Base-by-base conservation (phyloP, 1,140 invertebrate species). In the Physella acuta region DNA sequence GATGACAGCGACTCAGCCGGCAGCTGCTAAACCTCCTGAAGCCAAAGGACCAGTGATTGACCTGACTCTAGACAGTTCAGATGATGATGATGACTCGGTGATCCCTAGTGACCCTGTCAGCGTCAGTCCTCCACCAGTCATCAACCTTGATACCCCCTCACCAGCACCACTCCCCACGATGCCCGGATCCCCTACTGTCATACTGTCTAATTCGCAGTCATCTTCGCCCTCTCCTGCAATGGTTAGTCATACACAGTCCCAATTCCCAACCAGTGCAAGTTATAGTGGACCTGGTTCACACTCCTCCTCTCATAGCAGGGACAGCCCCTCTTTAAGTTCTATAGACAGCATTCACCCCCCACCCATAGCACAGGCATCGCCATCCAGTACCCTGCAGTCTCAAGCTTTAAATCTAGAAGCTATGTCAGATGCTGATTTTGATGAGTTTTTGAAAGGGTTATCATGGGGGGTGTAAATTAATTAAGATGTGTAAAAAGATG, bases 91-190 rank as follows among this genome's bases (percentile, higher is more conserved):
- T 24, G 58, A 64, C 30, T 60, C 71, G 26, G 61, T 68, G 20
- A 72, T 61, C 65, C 67, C 62, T 36, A 64, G 39, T 56, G 67
- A 58, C 37, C 67, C 49, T 68, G 63, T 56, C 30, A 76, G 75
- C 74, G 67, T 56, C 30, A 76, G 75, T 74, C 77, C 79, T 26
- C 66, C 75, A n/a, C 60, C 61, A 49, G 76, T 81, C 59, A 81
- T 81, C 58, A 81, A 74, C 56, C 76, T 81, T 36, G 80, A 81
- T 59, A 78, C 78, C 33, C 77, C 80, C 26, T 75, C 77, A 14
- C 75, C 71, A n/a, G 71, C 77, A 31, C 75, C 77, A 39, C 72
- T 73, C 17, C 75, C 77, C 24, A 44, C 55, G 26, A 68, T 68
- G 66, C 66, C 66, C 11, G 55, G 49, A 14, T 68, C 66, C 5